phyloP scores from a whole-genome alignment of 2,113 vertebrate genomes.

The Anser cygnoides region DNA sequence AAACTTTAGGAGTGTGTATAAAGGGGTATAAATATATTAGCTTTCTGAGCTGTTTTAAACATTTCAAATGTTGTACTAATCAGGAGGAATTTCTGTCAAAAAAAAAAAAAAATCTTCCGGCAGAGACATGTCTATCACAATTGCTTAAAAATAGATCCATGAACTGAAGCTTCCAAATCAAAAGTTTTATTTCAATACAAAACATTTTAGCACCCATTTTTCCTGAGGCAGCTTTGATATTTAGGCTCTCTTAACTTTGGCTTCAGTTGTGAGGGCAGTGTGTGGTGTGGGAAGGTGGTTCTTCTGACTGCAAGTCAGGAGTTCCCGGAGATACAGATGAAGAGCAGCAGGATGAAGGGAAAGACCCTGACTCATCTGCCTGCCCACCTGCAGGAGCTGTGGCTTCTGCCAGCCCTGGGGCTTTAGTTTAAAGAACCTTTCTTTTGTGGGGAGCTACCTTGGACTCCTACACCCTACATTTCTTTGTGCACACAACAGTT shows the following conservation, averaged over 20 bases:
- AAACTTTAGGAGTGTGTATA: neutral
- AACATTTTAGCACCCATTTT: fast-evolving
- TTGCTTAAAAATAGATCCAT: neutral
- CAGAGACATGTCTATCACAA: neutral
- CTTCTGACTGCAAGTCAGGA: neutral
- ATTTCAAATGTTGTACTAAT: neutral
- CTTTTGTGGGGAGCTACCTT: neutral
- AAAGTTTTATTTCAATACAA: neutral
- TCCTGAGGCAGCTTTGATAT: neutral
- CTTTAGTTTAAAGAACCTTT: neutral
- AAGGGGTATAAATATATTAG: neutral
- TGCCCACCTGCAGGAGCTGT: neutral
- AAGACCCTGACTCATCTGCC: neutral
- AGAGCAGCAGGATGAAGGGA: neutral
- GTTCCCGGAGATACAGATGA: constrained; percentile 26
- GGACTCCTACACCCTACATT: neutral
- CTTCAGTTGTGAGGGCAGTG: neutral
- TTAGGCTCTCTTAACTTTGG: neutral
- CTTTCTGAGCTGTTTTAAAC: neutral
- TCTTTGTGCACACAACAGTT: neutral
- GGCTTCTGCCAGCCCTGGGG: neutral
- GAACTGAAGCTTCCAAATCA: neutral
- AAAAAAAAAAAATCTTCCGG: neutral
- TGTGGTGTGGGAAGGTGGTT: neutral
- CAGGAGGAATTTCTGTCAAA: neutral